phyloP scores from a whole-genome alignment of 30 jellyfish, hydroid and myxozoan genomes.

The Phacellophora camtschatica region DNA sequence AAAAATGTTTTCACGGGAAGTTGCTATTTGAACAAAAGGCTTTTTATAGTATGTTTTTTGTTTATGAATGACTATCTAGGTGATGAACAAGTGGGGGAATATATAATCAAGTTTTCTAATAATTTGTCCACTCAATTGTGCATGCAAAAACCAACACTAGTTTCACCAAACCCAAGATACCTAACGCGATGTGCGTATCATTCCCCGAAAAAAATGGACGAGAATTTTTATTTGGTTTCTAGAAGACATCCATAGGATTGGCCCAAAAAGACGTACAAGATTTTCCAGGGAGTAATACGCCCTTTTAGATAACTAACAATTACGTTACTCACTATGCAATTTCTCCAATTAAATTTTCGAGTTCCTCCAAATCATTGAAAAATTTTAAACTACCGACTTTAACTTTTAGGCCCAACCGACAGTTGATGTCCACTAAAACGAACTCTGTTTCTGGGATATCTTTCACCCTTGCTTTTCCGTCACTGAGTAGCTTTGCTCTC shows the following conservation, averaged over 20 bases:
- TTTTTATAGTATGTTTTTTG: neutral
- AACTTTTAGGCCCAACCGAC: slow-evolving; percentile 5
- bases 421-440: neutral
- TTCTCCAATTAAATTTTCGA: neutral
- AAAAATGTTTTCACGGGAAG: too few species aligned
- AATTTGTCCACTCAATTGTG: neutral
- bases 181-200: neutral
- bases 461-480: neutral
- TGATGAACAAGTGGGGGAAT: neutral
- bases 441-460: slow-evolving; percentile 1
- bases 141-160: neutral
- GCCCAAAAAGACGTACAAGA: neutral
- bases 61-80: neutral
- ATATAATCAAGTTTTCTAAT: neutral
- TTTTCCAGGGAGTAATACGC: slow-evolving; percentile 9
- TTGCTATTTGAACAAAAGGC: too few species aligned
- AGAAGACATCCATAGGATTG: neutral
- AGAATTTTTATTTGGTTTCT: neutral
- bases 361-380: slow-evolving; percentile 3
- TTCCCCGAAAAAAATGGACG: neutral
- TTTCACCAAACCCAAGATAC: slow-evolving; percentile 14
- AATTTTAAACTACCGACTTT: neutral
- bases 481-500: neutral
- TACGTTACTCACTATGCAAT: neutral
- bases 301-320: neutral